A percentile compares a stretch with the other conserved stretches of the same genome.
Evolutionary conservation across 2,113 vertebrate species (phyloP).

Genomic region (Oplegnathus fasciatus): DNA sequence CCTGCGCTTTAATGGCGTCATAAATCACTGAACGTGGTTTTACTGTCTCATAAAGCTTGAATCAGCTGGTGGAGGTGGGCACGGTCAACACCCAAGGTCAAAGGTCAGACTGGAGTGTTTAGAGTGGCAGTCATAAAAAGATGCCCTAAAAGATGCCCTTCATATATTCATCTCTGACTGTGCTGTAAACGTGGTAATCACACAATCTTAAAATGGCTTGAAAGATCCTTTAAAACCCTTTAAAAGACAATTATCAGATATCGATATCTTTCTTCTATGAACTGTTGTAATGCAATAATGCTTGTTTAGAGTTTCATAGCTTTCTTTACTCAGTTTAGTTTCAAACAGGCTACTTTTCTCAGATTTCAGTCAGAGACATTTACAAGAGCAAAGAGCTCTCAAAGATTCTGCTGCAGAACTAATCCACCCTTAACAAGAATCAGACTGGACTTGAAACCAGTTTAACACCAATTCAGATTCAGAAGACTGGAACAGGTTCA

Average conservation of each 20-base stretch:
- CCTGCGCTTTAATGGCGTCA: constrained; percentile 46
- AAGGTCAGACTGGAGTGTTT: constrained; percentile 31
- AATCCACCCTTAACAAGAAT: neutral
- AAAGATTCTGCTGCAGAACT: neutral
- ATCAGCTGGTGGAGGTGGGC: constrained; percentile 29
- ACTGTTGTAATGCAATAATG: too few species aligned
- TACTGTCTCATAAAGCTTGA: constrained; percentile 37
- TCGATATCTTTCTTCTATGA: too few species aligned
- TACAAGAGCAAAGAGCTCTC: too few species aligned
- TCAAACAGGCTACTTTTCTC: too few species aligned
- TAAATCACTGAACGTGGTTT: constrained; percentile 45
- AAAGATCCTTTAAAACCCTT: neutral
- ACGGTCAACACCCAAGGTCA: constrained; percentile 40
- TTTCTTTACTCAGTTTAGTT: too few species aligned
- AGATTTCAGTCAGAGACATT: too few species aligned
- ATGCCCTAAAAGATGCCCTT: neutral
- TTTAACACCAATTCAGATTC: neutral
- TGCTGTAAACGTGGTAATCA: neutral
- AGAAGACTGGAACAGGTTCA: neutral
- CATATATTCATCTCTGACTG: neutral
- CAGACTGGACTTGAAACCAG: neutral
- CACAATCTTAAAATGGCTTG: neutral
- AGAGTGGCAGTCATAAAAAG: neutral
- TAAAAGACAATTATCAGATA: too few species aligned
- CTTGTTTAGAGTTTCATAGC: too few species aligned